phyloP scores from a whole-genome alignment of 1,140 invertebrate genomes.

The Yoshiicerus persimilis region DNA sequence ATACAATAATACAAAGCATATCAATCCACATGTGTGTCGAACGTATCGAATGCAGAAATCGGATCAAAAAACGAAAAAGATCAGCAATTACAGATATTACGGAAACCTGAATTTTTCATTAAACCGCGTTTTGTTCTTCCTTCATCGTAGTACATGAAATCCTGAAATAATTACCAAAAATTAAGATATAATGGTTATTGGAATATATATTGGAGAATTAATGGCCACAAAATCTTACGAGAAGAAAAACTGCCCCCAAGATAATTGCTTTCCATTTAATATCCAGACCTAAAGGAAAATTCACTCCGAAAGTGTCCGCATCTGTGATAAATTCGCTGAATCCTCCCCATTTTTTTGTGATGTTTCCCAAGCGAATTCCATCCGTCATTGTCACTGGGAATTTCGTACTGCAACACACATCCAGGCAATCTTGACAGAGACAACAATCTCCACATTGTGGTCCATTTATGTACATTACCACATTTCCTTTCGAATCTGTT shows the following conservation, averaged over 20 bases:
- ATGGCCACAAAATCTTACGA: not conserved
- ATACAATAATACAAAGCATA: too few relatives aligned
- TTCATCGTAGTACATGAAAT: too few relatives aligned
- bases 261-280: conserved; percentile 57
- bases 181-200: not conserved
- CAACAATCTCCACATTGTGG: not conserved
- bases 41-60: too few relatives aligned
- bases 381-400: not conserved
- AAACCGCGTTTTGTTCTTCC: too few relatives aligned
- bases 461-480: not conserved
- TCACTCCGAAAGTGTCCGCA: conserved; percentile 58
- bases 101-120: too few relatives aligned
- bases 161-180: too few relatives aligned
- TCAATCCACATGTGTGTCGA: too few relatives aligned
- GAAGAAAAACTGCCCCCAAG: conserved; percentile 53
- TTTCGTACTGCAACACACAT: not conserved
- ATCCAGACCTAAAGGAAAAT: conserved; percentile 57
- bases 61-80: too few relatives aligned
- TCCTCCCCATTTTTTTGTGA: conserved; percentile 57
- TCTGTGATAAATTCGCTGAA: conserved; percentile 56
- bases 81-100: too few relatives aligned
- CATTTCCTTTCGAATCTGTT: not conserved
- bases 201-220: not conserved
- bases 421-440: not conserved
- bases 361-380: conserved; percentile 29